Conservation (phyloP, 2,888 invertebrate genomes). For the Polydesmus complanatus region DNA sequence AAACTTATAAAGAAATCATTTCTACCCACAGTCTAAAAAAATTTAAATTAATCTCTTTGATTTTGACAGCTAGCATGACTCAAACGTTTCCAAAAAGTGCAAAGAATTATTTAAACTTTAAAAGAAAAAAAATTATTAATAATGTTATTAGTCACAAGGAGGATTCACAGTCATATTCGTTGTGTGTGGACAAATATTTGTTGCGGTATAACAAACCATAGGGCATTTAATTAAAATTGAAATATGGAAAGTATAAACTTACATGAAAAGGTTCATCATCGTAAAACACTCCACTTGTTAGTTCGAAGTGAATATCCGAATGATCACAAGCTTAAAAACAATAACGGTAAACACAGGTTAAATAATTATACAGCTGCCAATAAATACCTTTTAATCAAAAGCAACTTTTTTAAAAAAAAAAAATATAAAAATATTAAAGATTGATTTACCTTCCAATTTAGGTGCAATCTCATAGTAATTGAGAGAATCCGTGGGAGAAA, state of each 20-base stretch:
- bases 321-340: conserved; percentile 7
- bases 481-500: conserved; percentile 19
- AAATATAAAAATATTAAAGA: too few species aligned
- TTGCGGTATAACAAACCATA: not conserved
- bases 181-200: too few species aligned
- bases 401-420: not conserved
- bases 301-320: conserved; percentile 7
- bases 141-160: too few species aligned
- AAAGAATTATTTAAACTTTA: too few species aligned
- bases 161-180: too few species aligned
- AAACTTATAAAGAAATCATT: too few species aligned
- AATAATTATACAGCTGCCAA: not conserved
- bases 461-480: conserved; percentile 21
- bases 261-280: not conserved
- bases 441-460: conserved; percentile 18
- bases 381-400: conserved; percentile 8
- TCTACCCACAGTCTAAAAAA: too few species aligned
- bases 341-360: too few species aligned
- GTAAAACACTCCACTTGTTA: conserved; percentile 3
- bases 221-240: not conserved
- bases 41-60: too few species aligned
- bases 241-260: not conserved
- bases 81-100: too few species aligned
- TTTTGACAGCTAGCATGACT: too few species aligned
- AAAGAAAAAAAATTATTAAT: too few species aligned